Evolutionary conservation across 2,797 vertebrate genomes (phyloP).

Genomic region (Rhynchonycteris naso): DNA sequence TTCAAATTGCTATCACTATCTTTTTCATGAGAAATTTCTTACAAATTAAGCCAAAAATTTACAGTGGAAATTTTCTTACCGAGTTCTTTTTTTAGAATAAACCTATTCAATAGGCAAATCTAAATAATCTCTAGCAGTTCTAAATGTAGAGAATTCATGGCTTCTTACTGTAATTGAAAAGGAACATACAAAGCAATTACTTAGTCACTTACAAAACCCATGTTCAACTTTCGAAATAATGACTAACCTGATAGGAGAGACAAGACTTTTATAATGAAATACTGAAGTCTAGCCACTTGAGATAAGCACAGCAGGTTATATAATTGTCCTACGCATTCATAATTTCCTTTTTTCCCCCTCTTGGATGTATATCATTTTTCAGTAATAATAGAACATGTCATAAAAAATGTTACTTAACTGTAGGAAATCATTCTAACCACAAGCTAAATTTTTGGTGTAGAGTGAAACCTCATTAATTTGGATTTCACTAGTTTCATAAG

Average conservation of each 20-base stretch:
- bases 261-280: slow-evolving; percentile 75
- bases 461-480: slow-evolving; percentile 51
- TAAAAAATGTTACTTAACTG: slow-evolving; percentile 21
- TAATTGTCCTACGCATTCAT: slow-evolving; percentile 74
- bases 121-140: slow-evolving; percentile 68
- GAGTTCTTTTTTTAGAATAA: slow-evolving; percentile 58
- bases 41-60: slow-evolving; percentile 68
- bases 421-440: slow-evolving; percentile 53
- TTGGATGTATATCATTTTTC: slow-evolving; percentile 46
- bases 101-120: slow-evolving; percentile 62
- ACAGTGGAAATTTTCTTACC: slow-evolving; percentile 10
- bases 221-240: slow-evolving; percentile 69
- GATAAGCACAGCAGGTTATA: slow-evolving; percentile 77
- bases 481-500: slow-evolving; percentile 34
- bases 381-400: slow-evolving; percentile 46
- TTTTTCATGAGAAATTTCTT: slow-evolving; percentile 61
- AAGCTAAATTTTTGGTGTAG: background rate
- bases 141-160: slow-evolving; percentile 68
- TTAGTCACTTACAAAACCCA: slow-evolving; percentile 76
- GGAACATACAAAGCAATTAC: slow-evolving; percentile 70
- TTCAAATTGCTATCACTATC: slow-evolving; percentile 41
- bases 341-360: slow-evolving; percentile 65
- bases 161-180: slow-evolving; percentile 71
- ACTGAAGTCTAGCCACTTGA: slow-evolving; percentile 71
- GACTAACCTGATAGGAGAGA: slow-evolving; percentile 64